Base-by-base conservation (phyloP, 2,797 vertebrate genomes). In the Esox masquinongy region DNA sequence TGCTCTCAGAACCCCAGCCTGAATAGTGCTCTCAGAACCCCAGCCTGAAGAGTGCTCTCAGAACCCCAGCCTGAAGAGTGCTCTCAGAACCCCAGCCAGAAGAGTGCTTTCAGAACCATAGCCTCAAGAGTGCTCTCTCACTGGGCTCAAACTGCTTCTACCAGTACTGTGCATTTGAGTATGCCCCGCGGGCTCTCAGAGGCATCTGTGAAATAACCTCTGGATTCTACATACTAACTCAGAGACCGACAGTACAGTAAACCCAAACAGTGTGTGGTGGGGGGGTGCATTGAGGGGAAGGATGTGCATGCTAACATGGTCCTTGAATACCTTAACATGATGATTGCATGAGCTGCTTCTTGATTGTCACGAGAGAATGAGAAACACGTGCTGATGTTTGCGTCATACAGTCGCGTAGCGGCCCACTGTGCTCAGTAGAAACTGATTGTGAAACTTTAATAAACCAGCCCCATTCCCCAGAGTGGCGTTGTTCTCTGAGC, bases 111-210 rank as follows among this genome's bases (percentile, higher is more conserved):
- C 64, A 31, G 43, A 47, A 47, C 43, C 12, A 4, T 5, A 47
- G 43, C 43, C 43, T 47, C 1, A 14, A 76, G 74, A 83, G 77
- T 51, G 76, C 79, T 26, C 2, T 84, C 83, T 79, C 66, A 72
- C 85, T 49, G 29, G 78, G 67, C 76, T 63, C 72, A 74, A 84
- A 88, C 87, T 83, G 83, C 87, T 83, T 82, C 79, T 83, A 70
- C 78, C 71, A 68, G 71, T 61, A 74, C 75, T 56, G 50, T 75
- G 68, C 61, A 81, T 83, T 81, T 64, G 68, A 73, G 61, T 14
- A 49, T 72, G 70, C 26, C 69, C 47, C 29, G 11, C 15, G 26
- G 49, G 3, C 24, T 22, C 47, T 31, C 24, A 29, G 24, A 39
- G 31, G 34, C 22, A 22, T n/a, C 22, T 63, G 56, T 64, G 56